These are phyloP conservation scores for Cryptotis parvus DNA, from an alignment of 2,113 vertebrate genomes.

Conservation along the genomic window DNA sequence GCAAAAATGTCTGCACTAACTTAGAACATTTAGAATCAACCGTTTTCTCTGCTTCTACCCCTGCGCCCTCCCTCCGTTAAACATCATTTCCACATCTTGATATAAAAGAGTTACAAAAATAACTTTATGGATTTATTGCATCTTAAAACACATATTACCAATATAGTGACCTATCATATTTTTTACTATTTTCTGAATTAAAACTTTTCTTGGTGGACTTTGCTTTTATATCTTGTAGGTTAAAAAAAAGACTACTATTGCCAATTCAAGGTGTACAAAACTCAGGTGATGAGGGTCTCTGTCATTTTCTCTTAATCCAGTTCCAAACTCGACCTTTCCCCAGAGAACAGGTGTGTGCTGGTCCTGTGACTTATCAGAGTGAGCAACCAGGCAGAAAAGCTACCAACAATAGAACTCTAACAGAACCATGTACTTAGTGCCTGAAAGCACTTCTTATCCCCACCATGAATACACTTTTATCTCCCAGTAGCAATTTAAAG, in stretches of 20 bases:
- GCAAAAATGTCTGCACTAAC: conserved; percentile 30
- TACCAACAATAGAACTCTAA: conserved; percentile 49
- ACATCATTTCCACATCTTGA: conserved; percentile 17
- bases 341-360: conserved; percentile 79
- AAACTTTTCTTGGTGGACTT: conserved; percentile 42
- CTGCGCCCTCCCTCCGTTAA: background rate
- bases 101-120: background rate
- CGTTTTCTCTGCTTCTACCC: background rate
- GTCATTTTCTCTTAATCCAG: conserved; percentile 83
- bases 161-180: background rate
- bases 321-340: conserved; percentile 82
- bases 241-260: background rate
- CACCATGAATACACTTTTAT: conserved; percentile 70
- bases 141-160: conserved; percentile 50
- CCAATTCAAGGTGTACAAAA: conserved; percentile 69
- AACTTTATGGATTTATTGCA: conserved; percentile 11
- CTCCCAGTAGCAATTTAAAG: conserved; percentile 69
- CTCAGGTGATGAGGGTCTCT: conserved; percentile 71
- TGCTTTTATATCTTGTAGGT: conserved; percentile 64
- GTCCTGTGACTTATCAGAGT: conserved; percentile 54
- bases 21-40: conserved; percentile 27
- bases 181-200: conserved; percentile 58
- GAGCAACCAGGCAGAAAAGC: conserved; percentile 65
- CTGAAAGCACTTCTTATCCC: conserved; percentile 36
- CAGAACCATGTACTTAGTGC: conserved; percentile 43